Base-by-base conservation (phyloP, 2,888 invertebrate species). In the Pterostichus madidus region DNA sequence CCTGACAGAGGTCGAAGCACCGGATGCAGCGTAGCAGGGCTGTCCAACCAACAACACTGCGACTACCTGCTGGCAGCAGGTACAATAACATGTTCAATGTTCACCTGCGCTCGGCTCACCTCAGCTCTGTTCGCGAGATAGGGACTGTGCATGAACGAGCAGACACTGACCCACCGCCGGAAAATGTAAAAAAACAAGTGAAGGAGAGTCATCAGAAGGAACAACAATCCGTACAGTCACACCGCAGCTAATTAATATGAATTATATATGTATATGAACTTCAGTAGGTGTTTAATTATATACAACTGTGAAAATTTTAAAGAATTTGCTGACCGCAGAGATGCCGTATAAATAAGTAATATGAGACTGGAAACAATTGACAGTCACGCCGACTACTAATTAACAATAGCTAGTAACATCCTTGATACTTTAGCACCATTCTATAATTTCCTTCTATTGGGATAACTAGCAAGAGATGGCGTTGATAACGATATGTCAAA, bases 1-100 rank as follows among this genome's bases (percentile, higher is more conserved):
- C 56, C 77, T 56, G 77, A 32, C 35, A 49, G 49, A 77, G 77
- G 77, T 77, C 77, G 39, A 53, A 39, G 77, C 77, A 77, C 77
- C 77, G 56, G 77, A 53, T 56, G 56, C 39, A 49, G 56, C 56
- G 49, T 35, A 17, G 13, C 77, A 77, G 77, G 77, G 77, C 53
- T 77, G 77, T 76, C 76, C 76, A 76, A 76, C 56, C 24, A 24
- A 24, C 11, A 56, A 56, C 13, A 56, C 13, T 8, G 17, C 56
- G 8, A 10, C 59, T 59, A 59, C 59, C 59, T 59, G 59, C 17
- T 59, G 59, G 5, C 49, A 49, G 49, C 49, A 49, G 49, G 49
- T 49, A 49, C 49, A 49, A 49, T 13, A 49, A 13, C 49, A 13
- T 49, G 49, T 49, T 49, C 49, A 49, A 13, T 49, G 49, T 49